phyloP scores from a whole-genome alignment of 1,140 invertebrate species.

The Plectrocnemia conspersa region DNA sequence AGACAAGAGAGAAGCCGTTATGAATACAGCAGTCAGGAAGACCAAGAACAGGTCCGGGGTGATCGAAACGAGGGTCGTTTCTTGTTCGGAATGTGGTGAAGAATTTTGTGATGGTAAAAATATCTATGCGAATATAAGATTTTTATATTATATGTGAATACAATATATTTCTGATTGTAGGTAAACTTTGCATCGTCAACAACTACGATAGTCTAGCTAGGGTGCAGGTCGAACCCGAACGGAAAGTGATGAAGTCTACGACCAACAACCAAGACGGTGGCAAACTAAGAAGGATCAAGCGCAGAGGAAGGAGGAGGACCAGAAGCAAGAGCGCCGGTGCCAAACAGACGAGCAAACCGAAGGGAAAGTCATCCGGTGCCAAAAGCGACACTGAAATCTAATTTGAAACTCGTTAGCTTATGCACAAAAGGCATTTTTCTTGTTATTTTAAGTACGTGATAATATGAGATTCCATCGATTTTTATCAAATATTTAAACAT shows the following conservation, averaged over 20 bases:
- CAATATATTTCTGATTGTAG: conserved; percentile 35
- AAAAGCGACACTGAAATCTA: conserved; percentile 49
- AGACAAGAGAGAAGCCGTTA: conserved; percentile 58
- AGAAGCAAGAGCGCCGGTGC: conserved; percentile 45
- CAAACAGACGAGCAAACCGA: conserved; percentile 24
- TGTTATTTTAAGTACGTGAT: background rate
- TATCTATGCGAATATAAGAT: conserved; percentile 26
- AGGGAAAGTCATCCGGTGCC: conserved; percentile 38
- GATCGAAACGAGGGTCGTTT: conserved; percentile 67
- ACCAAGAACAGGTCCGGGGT: conserved; percentile 75
- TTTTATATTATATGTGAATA: conserved; percentile 1
- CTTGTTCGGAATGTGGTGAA: conserved; percentile 75
- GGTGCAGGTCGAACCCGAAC: conserved; percentile 44
- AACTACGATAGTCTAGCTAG: conserved; percentile 51
- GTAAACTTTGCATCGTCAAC: conserved; percentile 48
- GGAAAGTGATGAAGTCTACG: conserved; percentile 40
- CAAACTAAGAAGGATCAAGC: conserved; percentile 38
- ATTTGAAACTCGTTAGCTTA: conserved; percentile 6
- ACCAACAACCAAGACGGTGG: conserved; percentile 38
- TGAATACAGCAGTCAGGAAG: conserved; percentile 62
- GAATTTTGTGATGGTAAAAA: conserved; percentile 73
- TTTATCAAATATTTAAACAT: too few relatives aligned
- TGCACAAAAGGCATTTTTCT: background rate
- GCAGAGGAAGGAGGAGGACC: conserved; percentile 40
- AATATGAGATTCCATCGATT: too few relatives aligned